Evolutionary conservation across 2,797 vertebrate species (phyloP).

Genomic region (Emydoidea blandingii): DNA sequence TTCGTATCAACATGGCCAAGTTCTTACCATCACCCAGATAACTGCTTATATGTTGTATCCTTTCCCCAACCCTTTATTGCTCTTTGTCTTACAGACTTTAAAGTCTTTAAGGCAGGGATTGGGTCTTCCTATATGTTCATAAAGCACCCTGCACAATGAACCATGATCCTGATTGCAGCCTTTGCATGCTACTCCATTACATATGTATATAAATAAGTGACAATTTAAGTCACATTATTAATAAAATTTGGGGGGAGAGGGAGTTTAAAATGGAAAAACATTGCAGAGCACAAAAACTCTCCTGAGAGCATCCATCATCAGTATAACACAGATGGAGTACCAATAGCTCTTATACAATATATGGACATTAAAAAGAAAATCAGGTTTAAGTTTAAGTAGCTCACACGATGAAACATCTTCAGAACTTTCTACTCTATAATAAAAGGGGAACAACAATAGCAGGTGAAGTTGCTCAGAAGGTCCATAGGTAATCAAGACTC

Average conservation of each 20-base stretch:
- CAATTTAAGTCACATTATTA: neutral
- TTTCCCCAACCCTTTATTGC: neutral
- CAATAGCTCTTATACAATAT: neutral
- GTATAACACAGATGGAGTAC: neutral
- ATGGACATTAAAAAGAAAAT: neutral
- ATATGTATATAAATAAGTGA: neutral
- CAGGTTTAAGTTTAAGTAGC: neutral
- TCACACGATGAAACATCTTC: neutral
- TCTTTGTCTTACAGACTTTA: neutral
- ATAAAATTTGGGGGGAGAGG: neutral
- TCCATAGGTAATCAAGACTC: neutral
- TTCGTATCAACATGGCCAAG: neutral
- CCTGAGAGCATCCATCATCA: neutral
- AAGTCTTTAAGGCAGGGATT: neutral
- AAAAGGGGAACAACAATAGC: neutral
- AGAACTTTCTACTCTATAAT: neutral
- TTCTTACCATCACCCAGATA: neutral
- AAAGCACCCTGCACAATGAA: neutral
- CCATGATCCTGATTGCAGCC: neutral
- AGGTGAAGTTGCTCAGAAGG: too few species aligned
- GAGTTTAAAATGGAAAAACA: neutral
- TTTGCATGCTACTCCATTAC: neutral
- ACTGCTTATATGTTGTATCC: accelerated
- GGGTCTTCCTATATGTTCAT: neutral
- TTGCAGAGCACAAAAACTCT: neutral